Percentiles rank a stretch among this genome's conserved stretches.
Evolutionary conservation across 2,888 invertebrate genomes (phyloP).

Genomic region (Arge pagana): DNA sequence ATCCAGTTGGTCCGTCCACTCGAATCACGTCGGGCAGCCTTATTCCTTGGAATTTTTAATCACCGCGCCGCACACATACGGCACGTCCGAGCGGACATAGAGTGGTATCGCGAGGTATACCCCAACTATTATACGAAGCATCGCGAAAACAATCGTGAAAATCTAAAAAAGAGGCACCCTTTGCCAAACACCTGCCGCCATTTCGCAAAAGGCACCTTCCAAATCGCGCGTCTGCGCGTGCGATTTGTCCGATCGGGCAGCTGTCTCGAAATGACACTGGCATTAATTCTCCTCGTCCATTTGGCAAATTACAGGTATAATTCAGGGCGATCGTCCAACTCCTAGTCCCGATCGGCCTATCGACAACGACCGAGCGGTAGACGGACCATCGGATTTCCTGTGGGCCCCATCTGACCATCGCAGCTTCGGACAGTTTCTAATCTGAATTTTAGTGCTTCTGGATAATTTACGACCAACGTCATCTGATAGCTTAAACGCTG

Average conservation of each 20-base stretch:
- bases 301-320: slow-evolving; percentile 8
- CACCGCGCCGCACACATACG: not conserved
- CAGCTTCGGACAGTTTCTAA: slow-evolving; percentile 13
- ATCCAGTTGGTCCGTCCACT: too few species aligned
- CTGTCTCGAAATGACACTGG: slow-evolving; percentile 15
- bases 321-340: slow-evolving; percentile 1
- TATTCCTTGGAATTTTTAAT: too few species aligned
- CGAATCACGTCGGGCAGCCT: too few species aligned
- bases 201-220: slow-evolving; percentile 25
- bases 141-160: too few species aligned
- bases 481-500: slow-evolving; percentile 20
- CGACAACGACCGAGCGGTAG: too few species aligned
- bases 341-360: too few species aligned
- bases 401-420: not conserved
- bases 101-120: too few species aligned
- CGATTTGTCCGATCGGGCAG: slow-evolving; percentile 40
- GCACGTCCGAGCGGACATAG: too few species aligned
- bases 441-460: slow-evolving; percentile 20
- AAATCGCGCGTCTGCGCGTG: too few species aligned
- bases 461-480: slow-evolving; percentile 17
- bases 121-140: too few species aligned
- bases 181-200: slow-evolving; percentile 8
- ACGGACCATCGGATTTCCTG: not conserved
- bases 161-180: not conserved
- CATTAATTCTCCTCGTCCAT: slow-evolving; percentile 6